Conservation (phyloP, 2,113 vertebrate genomes). For the Ictalurus furcatus region DNA sequence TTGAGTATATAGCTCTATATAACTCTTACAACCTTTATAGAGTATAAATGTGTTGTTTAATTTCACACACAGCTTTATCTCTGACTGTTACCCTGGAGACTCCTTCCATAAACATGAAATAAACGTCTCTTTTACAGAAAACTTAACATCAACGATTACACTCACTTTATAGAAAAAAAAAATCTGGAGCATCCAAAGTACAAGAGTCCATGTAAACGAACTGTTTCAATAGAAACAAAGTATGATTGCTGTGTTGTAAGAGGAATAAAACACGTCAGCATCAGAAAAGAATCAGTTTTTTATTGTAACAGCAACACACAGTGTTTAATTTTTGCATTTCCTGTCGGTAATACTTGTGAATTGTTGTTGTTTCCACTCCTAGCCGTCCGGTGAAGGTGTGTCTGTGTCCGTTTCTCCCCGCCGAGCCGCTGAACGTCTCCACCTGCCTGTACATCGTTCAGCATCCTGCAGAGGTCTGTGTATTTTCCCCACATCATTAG, state of each 20-base stretch:
- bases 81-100: not conserved
- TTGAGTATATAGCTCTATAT: not conserved
- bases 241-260: no score
- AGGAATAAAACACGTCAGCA: no score
- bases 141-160: not conserved
- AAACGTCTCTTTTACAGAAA: not conserved
- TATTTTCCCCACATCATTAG: not conserved
- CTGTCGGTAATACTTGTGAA: not conserved
- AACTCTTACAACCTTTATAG: not conserved
- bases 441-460: constrained; percentile 92
- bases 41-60: not conserved
- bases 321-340: not conserved
- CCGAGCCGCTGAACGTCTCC: constrained; percentile 83
- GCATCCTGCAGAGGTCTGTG: constrained; percentile 93
- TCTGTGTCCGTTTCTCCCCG: constrained; percentile 91
- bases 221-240: not conserved
- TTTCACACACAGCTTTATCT: not conserved
- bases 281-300: not conserved
- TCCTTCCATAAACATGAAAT: not conserved
- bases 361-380: not conserved
- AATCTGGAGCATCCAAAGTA: not conserved
- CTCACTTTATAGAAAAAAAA: not conserved
- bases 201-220: not conserved
- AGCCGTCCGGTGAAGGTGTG: constrained; percentile 96
- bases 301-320: no score